Base-by-base conservation (phyloP, 2,797 vertebrate genomes). In the Anomalospiza imberbis region DNA sequence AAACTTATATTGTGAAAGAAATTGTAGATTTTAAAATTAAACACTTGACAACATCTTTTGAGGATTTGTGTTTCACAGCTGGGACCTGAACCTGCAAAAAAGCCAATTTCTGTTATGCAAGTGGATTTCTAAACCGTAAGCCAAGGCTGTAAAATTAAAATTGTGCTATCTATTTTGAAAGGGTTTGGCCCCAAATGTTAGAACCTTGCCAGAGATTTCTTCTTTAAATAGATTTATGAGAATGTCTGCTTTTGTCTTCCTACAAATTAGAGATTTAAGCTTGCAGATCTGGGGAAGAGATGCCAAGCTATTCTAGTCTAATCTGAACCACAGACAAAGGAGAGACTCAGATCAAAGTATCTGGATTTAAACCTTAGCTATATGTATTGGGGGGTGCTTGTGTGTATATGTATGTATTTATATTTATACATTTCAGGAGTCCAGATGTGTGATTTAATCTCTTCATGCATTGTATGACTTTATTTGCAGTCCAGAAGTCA, bases 361-460 rank as follows among this genome's bases (percentile, higher is more conserved):
- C 61, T 94, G 67, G 44, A 77, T 85, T 51, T 80, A 57, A 88
- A 91, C 31, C 28, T 32, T 65, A 76, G 40, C 45, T 11, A 1
- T 71, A 60, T 38, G 25, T 36, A 29, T 22, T 18, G 16, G n/a
- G 18, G 36, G 12, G 4, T 20, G 40, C 0, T 0, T 4, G 2
- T 10, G 13, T 62, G 44, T 66, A 4, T 71, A 38, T 89, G 42
- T 61, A 65, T 86, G 45, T 67, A 79, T 96, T 95, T 88, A 90
- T 95, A 93, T 93, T 91, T 88, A 93, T 93, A 91, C n/a, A 88
- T 77, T 77, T 50, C 68, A 89, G 60, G 7, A 80, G 12, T 92
- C 89, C 32, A 14, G 78, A 94, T 84, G 45, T 82, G 83, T 75
- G 92, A 96, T 94, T 92, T 88, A 93, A 97, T 96, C 86, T 89